phyloP scores from a whole-genome alignment of 2,113 vertebrate species.

The Pelobates fuscus region DNA sequence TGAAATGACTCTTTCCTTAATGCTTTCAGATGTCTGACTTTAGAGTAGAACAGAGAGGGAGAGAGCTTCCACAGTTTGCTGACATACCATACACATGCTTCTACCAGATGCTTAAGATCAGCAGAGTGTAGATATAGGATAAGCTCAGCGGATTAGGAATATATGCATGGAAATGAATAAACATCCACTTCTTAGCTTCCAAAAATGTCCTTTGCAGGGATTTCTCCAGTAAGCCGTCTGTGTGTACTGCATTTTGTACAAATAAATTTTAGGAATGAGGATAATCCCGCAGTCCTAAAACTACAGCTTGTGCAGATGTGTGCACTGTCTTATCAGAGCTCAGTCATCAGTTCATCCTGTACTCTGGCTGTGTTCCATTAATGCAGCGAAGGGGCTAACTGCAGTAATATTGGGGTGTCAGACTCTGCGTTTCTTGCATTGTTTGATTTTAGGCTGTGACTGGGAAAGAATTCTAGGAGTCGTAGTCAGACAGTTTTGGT shows the following conservation, averaged over 20 bases:
- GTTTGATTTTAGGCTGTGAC: too few species aligned
- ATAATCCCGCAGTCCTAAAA: background rate
- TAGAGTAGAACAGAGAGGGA: background rate
- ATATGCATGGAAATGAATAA: slow-evolving; percentile 32
- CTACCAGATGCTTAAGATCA: slow-evolving; percentile 25
- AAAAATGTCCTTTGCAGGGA: slow-evolving; percentile 28
- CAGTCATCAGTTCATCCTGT: slow-evolving; percentile 14
- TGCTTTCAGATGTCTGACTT: slow-evolving; percentile 21
- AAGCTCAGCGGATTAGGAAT: slow-evolving; percentile 6
- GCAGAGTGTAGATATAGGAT: slow-evolving; percentile 15
- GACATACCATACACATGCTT: slow-evolving; percentile 21
- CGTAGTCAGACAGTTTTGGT: too few species aligned
- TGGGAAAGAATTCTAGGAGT: too few species aligned
- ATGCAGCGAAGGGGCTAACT: background rate
- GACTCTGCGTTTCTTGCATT: too few species aligned
- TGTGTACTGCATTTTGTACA: slow-evolving; percentile 31
- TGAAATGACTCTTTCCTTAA: slow-evolving; percentile 22
- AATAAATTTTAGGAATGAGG: slow-evolving; percentile 31
- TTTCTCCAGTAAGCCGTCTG: slow-evolving; percentile 20
- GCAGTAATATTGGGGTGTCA: too few species aligned
- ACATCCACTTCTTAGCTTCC: slow-evolving; percentile 36
- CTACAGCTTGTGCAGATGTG: slow-evolving; percentile 27
- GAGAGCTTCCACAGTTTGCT: background rate
- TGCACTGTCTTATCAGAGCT: background rate
- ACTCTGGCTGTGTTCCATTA: background rate